Evolutionary conservation across 2,888 invertebrate species (phyloP), one percentile per base, ranked within the genome.

Genomic region (Calephelis perditalis): DNA sequence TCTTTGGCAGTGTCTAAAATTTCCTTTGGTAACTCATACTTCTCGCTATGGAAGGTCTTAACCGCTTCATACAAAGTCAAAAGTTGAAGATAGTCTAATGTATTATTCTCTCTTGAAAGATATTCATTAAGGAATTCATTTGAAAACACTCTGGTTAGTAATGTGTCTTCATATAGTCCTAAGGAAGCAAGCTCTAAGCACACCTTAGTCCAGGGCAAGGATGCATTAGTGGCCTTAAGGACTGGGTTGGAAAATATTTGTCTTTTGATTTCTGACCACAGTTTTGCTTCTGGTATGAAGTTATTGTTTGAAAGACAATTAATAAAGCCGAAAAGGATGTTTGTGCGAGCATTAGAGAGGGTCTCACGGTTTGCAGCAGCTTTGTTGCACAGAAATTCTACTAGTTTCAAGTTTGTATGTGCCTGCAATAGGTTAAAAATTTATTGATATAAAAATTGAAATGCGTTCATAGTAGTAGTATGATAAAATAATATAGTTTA

Each of bases 301-400:
- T 94, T 92, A 57, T 92, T 92, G 68, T 86, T 85, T 2, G 93
- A 85, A n/a, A 94, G 82, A 54, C 89, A 91, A 71, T 89, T 86
- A 54, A 93, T 78, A 70, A 94, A 84, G 45, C 80, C 80, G 63
- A 91, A 86, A 35, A 93, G 75, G 5, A 86, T 72, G 66, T 81
- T 74, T 0, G 84, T 75, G 43, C 89, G 78, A 3, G 83, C 84
- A 12, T 78, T 73, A n/a, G 79, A 68, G 11, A 93, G 72, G 0
- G 81, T 69, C 0, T 69, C 67, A 0, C 89, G 84, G 63, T 91
- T 72, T 7, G 87, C 72, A 0, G 81, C 77, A 0, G 91, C 91
- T 59, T 86, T 78, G 2, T 86, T 73, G 57, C 92, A 89, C 3
- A 94, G 73, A 71, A 94, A 92, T 65, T 94, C 92, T 26, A 94